Percentiles rank a stretch among this genome's conserved stretches.
phyloP scores from a whole-genome alignment of 2,113 vertebrate genomes.

The Hemiscyllium ocellatum region DNA sequence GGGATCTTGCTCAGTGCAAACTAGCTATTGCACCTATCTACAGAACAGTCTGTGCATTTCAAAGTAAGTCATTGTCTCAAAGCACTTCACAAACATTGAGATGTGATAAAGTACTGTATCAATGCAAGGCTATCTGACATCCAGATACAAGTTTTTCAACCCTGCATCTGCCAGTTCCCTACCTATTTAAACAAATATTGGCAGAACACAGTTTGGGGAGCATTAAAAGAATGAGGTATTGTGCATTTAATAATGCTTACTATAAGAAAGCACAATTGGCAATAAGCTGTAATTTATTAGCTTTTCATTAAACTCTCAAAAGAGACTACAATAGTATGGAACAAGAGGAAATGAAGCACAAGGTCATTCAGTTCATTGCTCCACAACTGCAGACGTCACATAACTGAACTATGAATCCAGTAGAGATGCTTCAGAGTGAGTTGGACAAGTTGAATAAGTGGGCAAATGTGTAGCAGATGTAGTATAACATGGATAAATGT shows the following conservation, averaged over 20 bases:
- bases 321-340: not conserved
- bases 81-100: not conserved
- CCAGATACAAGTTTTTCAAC: not conserved
- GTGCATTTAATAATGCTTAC: not conserved
- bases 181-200: conserved; percentile 12
- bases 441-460: no score
- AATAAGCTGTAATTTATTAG: not conserved
- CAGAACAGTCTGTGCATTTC: not conserved
- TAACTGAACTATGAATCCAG: no score
- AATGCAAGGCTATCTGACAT: not conserved
- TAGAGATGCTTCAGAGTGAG: no score
- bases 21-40: not conserved
- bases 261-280: not conserved
- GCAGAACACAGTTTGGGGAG: not conserved
- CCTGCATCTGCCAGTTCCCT: not conserved
- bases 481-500: no score
- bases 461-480: no score
- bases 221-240: conserved; percentile 12
- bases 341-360: not conserved
- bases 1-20: not conserved
- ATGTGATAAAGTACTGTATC: not conserved
- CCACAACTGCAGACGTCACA: no score
- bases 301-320: not conserved
- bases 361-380: not conserved
- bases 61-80: not conserved